Evolutionary conservation across 2,888 invertebrate genomes (phyloP), one percentile per base, ranked within the genome.

Genomic region (Chironomus tentans): DNA sequence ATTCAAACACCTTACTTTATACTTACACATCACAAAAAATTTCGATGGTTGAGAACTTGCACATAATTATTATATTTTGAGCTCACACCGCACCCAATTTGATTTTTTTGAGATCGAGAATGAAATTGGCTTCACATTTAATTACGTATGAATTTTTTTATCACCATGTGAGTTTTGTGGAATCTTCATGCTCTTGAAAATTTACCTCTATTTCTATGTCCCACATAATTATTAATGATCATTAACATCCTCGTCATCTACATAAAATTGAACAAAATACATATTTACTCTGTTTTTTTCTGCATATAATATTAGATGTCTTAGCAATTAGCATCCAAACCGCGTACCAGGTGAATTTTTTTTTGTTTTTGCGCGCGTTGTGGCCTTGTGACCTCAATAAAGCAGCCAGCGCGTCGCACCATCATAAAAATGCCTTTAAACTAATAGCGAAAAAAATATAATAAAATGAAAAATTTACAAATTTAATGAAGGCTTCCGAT

Each of bases 301-400:
- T 38, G 4, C 10, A 38, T n/a, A n/a, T 38, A 38, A 38, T 18
- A 18, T 56, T 56, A 56, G 56, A 56, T 56, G n/a, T 56, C 56
- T 56, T 65, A 65, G 21, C 65, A 65, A 65, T 65, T 65, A 65
- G 65, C 65, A 65, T 24, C 22, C 65, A 65, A 65, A 65, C 65
- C 21, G 50, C 62, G 61, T 15, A 28, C 72, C 72, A 72, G 72
- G 72, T 72, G 72, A 72, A 72, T 72, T 72, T 61, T 24, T 12
- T 10, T 65, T 15, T 15, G 15, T 5, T 50, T 65, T 65, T 65
- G 65, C 24, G 46, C 28, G 18, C 68, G 68, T 65, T 65, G 70
- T 38, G 72, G 72, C 72, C 72, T 72, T 72, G 72, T 72, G 72
- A 72, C 72, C 72, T 72, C 62, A 72, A 72, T 50, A 56, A 56